Conservation (phyloP, 1,140 invertebrate species). For the Daktulosphaira vitifoliae region DNA sequence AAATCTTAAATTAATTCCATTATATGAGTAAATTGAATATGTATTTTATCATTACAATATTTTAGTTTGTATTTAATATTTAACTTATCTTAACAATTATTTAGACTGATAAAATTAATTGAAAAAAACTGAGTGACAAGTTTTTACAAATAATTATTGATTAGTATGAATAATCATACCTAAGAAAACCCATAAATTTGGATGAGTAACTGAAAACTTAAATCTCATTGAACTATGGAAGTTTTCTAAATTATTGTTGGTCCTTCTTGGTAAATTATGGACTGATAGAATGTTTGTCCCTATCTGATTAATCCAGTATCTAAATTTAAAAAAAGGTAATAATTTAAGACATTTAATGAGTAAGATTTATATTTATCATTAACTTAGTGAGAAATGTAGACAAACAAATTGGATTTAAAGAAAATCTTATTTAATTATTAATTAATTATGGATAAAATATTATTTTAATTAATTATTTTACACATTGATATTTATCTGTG, state of each 20-base stretch:
- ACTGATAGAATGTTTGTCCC: background rate
- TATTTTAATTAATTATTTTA: no score
- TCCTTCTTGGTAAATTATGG: background rate
- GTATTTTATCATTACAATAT: background rate
- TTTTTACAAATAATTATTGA: background rate
- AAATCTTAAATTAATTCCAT: no score
- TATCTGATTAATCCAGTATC: background rate
- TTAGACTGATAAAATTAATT: background rate
- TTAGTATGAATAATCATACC: background rate
- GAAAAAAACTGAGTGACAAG: background rate
- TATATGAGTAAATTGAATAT: background rate
- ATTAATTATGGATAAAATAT: no score
- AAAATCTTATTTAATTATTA: no score
- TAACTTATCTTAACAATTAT: background rate
- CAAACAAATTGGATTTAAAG: no score
- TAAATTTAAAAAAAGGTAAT: background rate
- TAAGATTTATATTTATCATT: no score
- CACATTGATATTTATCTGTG: no score
- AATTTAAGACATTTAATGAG: no score
- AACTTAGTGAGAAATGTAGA: no score
- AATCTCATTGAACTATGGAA: background rate
- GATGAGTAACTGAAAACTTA: background rate
- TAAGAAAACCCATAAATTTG: background rate
- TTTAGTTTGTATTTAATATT: background rate
- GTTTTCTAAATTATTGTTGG: background rate